Evolutionary conservation across 1,140 invertebrate genomes (phyloP), one percentile per base, ranked within the genome.

Genomic region (Sarcophaga peregrina): DNA sequence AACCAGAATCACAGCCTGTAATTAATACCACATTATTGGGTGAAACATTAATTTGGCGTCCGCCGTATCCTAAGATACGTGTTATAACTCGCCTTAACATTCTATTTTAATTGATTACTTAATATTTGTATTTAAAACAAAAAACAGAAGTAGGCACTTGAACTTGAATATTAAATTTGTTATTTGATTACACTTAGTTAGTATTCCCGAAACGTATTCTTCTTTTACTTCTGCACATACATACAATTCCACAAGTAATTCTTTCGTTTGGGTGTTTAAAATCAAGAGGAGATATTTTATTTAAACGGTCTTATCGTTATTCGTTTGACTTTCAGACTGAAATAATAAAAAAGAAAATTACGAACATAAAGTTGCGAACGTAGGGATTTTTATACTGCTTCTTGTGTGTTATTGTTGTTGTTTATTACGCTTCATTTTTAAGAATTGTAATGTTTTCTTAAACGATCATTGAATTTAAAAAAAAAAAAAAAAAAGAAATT

Each of bases 1-100:
- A 91, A 7, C 96, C 96, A 82, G 95, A 95, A 89, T 97, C 95
- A 87, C 96, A 97, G 68, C 96, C 96, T 25, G 95, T 96, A 82
- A 96, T 93, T 6, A 95, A 91, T 15, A 96, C 86, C 68, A 94
- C 92, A 86, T 92, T 90, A 5, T 88, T 90, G 8, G 84, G 84
- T 54, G 87, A 87, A 37, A 88, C 85, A 58, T 82, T 84, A 46
- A 87, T 52, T 50, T 86, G 85, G 1, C 54, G 81, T 3, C 87
- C 82, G 10, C 88, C 86, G 80, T 83, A 47, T 37, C 88, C 87
- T 37, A 89, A 68, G 8, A n/a, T 11, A 50, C 47, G 47, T 50
- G 47, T 50, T 50, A 78, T n/a, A 52, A n/a, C 47, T 20, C 48
- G 75, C 3, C 82, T 82, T 20, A 86, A 50, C 81, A 88, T 50